Percentiles rank a stretch among this genome's conserved stretches.
These are phyloP conservation scores for Pyralis farinalis DNA, from an alignment of 2,888 invertebrate genomes.

Conservation along the genomic window DNA sequence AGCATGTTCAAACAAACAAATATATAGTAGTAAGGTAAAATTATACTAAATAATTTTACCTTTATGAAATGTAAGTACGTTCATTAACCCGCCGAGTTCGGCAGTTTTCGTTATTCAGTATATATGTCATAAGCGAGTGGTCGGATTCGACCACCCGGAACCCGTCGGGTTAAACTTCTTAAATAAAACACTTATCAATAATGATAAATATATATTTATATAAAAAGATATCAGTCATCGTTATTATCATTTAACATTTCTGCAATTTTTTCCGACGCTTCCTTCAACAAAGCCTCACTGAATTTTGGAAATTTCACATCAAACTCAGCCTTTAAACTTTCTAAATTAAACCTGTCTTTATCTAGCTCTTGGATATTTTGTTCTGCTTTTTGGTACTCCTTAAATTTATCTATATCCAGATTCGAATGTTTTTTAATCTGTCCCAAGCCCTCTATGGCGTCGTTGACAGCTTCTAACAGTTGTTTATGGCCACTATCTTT, in stretches of 20 bases:
- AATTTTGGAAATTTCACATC: conserved; percentile 56
- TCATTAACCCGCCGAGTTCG: too few species aligned
- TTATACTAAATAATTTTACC: too few species aligned
- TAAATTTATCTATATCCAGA: conserved; percentile 47
- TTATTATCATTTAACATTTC: conserved; percentile 44
- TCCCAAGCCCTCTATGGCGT: conserved; percentile 59
- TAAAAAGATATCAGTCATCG: too few species aligned
- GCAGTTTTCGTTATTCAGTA: too few species aligned
- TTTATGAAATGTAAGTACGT: too few species aligned
- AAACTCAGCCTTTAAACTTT: conserved; percentile 49
- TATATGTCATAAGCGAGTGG: too few species aligned
- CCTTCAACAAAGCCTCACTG: conserved; percentile 53
- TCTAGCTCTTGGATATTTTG: conserved; percentile 37
- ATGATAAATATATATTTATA: too few species aligned
- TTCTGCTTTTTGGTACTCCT: conserved; percentile 45
- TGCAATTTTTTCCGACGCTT: conserved; percentile 52
- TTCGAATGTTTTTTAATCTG: conserved; percentile 61
- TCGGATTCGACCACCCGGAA: too few species aligned
- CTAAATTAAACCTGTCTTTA: conserved; percentile 46
- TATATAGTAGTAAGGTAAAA: too few species aligned
- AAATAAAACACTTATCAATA: conserved; percentile 10
- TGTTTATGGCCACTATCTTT: conserved; percentile 57
- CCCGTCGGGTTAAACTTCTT: too few species aligned
- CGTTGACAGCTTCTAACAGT: conserved; percentile 59
- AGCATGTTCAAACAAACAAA: too few species aligned